Evolutionary conservation across 2,797 vertebrate species (phyloP), one percentile per base, ranked within the genome.

Genomic region (Botia almorhae): DNA sequence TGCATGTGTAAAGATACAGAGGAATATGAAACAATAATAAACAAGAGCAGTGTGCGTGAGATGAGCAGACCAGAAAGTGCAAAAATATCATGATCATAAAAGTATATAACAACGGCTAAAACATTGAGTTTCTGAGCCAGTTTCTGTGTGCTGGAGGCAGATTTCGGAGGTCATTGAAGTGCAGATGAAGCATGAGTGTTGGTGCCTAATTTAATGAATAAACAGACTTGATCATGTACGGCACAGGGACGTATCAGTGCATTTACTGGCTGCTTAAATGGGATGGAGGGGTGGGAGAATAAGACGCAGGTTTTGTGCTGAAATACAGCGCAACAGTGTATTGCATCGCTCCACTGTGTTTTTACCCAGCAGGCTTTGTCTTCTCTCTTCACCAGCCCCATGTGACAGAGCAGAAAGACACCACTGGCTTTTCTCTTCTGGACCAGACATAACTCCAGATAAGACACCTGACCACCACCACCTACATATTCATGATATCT

Each of bases 401-500:
- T 64, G 82, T 80, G 69, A 82, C 80, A 86, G 85, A 70, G 74
- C 80, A 84, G 78, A 81, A 72, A 83, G 84, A 87, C 82, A 78
- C 81, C n/a, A 33, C 58, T 79, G 56, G 80, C 79, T 76, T 69
- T 76, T 80, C 53, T 55, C 78, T 85, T 72, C 67, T 19, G 53
- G 80, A 69, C 51, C 53, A 33, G 56, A 60, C 78, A 78, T 50
- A 19, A 60, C 84, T 83, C 72, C 55, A 10, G 64, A 72, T 82
- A 78, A 69, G 71, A 67, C 81, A 36, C 39, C 4, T 48, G 29
- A 1, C 29, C 29, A 29, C 4, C 29, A 29, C 23, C 23, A 26
- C 56, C 77, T 81, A 81, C 83, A 86, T 86, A 86, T 86, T 85
- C 76, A 84, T 85, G 83, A 87, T 56, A 33, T 36, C 65, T 64